These are phyloP conservation scores for Dryobates pubescens DNA, from an alignment of 2,797 vertebrate genomes.

Conservation along the genomic window DNA sequence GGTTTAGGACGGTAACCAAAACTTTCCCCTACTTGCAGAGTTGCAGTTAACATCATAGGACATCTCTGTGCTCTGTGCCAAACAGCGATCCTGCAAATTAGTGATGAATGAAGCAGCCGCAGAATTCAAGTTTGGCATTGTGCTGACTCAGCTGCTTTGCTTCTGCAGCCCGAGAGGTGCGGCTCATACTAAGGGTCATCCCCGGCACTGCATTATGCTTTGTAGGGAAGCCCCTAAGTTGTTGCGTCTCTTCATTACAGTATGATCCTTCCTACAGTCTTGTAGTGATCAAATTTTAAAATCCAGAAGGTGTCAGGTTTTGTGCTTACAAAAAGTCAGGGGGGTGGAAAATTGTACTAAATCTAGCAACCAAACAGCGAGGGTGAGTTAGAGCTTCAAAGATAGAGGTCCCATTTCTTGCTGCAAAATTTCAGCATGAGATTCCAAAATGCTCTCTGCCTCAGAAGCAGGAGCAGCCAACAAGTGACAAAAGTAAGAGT, in stretches of 20 bases:
- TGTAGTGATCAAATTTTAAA: not conserved
- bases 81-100: not conserved
- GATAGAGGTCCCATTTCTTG: not conserved
- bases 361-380: accelerated
- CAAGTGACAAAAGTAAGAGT: not conserved
- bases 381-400: not conserved
- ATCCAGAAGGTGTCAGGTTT: not conserved
- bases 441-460: not conserved
- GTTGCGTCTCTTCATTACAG: not conserved
- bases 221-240: not conserved
- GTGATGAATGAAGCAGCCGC: not conserved
- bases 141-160: not conserved
- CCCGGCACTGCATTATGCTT: not conserved
- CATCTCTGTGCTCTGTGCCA: not conserved
- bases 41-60: not conserved
- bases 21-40: not conserved
- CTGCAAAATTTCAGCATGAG: not conserved
- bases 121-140: accelerated
- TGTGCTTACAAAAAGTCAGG: not conserved
- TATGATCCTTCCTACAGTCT: not conserved
- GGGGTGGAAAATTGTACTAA: not conserved
- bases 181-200: not conserved
- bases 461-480: not conserved
- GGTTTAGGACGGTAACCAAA: not conserved
- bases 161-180: not conserved